These are phyloP conservation scores for Trididemnum nubilum DNA, from an alignment of 23 tunicate species.

Conservation along the genomic window DNA sequence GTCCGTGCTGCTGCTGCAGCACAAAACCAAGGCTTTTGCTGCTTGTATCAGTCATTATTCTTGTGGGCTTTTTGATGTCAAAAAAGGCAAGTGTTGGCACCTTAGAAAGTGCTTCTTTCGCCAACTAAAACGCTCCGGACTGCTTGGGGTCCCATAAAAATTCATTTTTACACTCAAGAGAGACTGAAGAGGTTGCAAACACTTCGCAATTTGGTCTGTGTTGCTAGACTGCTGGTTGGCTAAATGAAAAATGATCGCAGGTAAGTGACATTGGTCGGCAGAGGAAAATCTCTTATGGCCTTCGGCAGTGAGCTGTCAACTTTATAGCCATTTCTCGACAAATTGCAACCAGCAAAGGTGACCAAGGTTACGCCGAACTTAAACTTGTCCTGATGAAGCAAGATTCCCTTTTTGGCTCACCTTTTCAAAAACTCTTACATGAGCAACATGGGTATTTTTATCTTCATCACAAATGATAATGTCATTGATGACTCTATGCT, in stretches of 20 bases:
- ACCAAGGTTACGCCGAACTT: too few species aligned
- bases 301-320: constrained; percentile 7
- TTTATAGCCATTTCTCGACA: constrained; percentile 5
- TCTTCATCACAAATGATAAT: constrained; percentile 1
- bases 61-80: neutral
- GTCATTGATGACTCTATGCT: constrained; percentile 6
- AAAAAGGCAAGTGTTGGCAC: neutral
- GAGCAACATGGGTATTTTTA: too few species aligned
- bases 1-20: constrained; percentile 7
- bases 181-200: constrained; percentile 6
- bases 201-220: neutral
- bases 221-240: constrained; percentile 2
- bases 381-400: constrained; percentile 11
- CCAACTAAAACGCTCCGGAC: neutral
- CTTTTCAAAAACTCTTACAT: too few species aligned
- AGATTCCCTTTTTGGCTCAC: too few species aligned
- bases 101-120: too few species aligned
- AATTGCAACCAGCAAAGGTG: neutral
- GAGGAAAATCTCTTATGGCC: constrained; percentile 13
- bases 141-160: too few species aligned
- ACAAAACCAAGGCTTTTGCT: neutral
- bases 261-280: constrained; percentile 5
- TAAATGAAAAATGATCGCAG: constrained; percentile 9
- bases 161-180: too few species aligned
- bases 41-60: constrained; percentile 8